Evolutionary conservation across 2,113 vertebrate genomes (phyloP), one percentile per base, ranked within the genome.

Genomic region (Trogon melanurus): DNA sequence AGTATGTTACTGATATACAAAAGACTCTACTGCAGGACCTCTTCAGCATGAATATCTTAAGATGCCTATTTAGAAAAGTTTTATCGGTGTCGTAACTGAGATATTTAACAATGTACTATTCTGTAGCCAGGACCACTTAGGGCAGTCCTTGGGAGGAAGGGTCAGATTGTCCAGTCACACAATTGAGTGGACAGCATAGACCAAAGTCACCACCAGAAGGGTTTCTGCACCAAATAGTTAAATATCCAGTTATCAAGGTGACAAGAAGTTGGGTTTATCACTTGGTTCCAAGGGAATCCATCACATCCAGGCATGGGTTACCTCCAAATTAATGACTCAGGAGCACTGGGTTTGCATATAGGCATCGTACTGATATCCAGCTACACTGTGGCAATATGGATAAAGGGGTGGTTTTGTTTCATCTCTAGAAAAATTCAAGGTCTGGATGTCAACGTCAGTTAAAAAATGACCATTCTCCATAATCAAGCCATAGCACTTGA

Each of bases 351-450:
- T 34, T 58, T 50, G 47, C 13, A 54, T 6, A 69, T 1, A 32
- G 17, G 7, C 20, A 32, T 0, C 2, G 47, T 17, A 38, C 41
- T 62, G 11, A 22, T 34, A 78, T 32, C 21, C 26, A 81, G 7
- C 4, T 44, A 9, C 1, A 1, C 9, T 56, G 1, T 66, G 13
- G 7, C 27, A 27, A 22, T n/a, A 25, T 11, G 6, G 4, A 32
- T n/a, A 13, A 22, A 41, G 27, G 21, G 6, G 36, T 71, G 22
- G 22, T 45, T 67, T 71, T 74, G 8, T 13, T 90, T 85, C 44
- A 32, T 23, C 9, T 60, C 45, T 38, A 69, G 58, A 76, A 83
- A 91, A 58, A 64, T 12, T 65, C 21, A 72, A 83, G 30, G 1
- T 26, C 16, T 79, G 32, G 29, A 67, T 51, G 8, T 64, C 54